Base-by-base conservation (phyloP, 2,113 vertebrate species). In the Seriola dumerili region DNA sequence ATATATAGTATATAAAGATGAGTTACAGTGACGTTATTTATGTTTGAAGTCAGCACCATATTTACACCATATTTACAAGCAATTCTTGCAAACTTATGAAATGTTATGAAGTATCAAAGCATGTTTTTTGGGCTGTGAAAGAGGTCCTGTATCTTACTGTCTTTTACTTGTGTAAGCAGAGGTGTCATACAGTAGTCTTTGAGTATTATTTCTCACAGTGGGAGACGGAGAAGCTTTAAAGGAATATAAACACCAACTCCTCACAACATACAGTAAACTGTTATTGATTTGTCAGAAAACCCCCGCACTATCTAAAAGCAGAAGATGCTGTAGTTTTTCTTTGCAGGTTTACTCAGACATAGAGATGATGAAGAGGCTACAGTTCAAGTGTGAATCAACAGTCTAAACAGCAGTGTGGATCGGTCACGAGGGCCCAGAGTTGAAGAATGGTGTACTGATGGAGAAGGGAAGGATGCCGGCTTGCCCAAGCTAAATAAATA, bases 401-500 rank as follows among this genome's bases (percentile, higher is more conserved):
- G 40, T 69, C 38, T 75, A 64, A 77, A 76, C 42, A 80, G 5
- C 25, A 54, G 54, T 5, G 69, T 50, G 34, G 50, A 57, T 76
- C 58, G 40, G 55, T 82, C 63, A 70, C 25, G 8, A 59, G 29
- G 40, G 46, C 19, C 36, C n/a, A 8, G 34, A 46, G 13, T 38
- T 48, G 54, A 81, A 57, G 62, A 74, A 66, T 42, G 29, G 8
- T 62, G 46, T 29, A 42, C 40, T 55, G 72, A 71, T 29, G 44
- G 57, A 72, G 84, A 64, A 65, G 48, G 36, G 57, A 83, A 70
- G 57, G 62, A 42, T 57, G 64, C 65, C 77, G 32, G 48, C 74
- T 88, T 79, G 72, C 59, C 84, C 16, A 5, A 55, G 78, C 73
- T 81, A 87, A 83, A 90, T 85, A 88, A 87, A 86, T 88, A 78